phyloP scores from a whole-genome alignment of 2,888 invertebrate genomes.

The Trisateles emortualis region DNA sequence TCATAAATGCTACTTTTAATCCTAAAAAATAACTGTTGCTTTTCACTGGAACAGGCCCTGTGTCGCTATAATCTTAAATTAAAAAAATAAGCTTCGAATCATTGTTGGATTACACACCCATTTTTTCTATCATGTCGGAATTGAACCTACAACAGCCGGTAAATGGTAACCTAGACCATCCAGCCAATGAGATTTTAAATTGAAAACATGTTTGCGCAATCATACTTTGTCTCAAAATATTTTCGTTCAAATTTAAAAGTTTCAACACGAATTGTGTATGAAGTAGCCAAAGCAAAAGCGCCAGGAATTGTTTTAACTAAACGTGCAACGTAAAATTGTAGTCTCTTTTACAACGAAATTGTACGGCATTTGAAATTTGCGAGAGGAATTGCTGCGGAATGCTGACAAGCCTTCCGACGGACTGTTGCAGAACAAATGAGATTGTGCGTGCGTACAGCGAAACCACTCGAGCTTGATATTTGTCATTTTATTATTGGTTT shows the following conservation, averaged over 20 bases:
- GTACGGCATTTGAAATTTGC: slow-evolving; percentile 16
- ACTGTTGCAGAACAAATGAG: slow-evolving; percentile 21
- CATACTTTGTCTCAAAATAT: background rate
- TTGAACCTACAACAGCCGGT: too few species aligned
- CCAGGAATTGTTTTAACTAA: slow-evolving; percentile 20
- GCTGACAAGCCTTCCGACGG: slow-evolving; percentile 6
- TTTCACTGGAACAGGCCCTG: too few species aligned
- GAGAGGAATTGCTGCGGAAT: slow-evolving; percentile 21
- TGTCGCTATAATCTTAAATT: too few species aligned
- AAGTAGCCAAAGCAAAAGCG: slow-evolving; percentile 15
- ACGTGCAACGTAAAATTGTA: slow-evolving; percentile 12
- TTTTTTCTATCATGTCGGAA: too few species aligned
- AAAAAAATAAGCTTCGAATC: too few species aligned
- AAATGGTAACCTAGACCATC: too few species aligned
- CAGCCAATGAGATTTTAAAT: too few species aligned
- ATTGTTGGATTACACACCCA: too few species aligned
- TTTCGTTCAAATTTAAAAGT: background rate
- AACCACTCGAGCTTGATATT: background rate
- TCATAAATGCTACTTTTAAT: too few species aligned
- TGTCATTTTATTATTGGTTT: background rate
- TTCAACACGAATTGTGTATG: slow-evolving; percentile 2
- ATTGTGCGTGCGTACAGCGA: slow-evolving; percentile 5
- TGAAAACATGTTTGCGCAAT: too few species aligned
- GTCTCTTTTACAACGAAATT: slow-evolving; percentile 21
- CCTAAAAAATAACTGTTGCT: too few species aligned